A percentile compares a stretch with the other conserved stretches of the same genome.
Conservation (phyloP, 2,888 invertebrate species). For the Labia minor region DNA sequence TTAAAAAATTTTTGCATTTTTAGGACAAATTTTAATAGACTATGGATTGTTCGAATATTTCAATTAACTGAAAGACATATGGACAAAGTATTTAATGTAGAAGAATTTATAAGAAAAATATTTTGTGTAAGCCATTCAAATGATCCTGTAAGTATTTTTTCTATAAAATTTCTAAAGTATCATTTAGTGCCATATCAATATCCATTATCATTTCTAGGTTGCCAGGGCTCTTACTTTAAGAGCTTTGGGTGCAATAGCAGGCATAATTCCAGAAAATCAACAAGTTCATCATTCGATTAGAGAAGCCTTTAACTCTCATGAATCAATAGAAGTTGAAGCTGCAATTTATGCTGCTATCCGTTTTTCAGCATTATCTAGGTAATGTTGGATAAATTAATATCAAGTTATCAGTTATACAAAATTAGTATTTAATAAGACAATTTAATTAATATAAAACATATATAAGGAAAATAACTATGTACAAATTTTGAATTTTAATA, state of each 20-base stretch:
- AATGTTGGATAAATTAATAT: conserved; percentile 32
- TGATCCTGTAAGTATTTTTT: conserved; percentile 59
- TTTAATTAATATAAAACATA: too few relatives aligned
- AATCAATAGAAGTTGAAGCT: conserved; percentile 90
- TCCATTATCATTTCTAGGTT: conserved; percentile 36
- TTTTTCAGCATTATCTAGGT: conserved; percentile 91
- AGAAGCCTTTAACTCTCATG: conserved; percentile 83
- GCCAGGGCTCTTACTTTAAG: conserved; percentile 82
- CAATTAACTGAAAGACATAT: conserved; percentile 93
- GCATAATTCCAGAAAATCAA: conserved; percentile 85
- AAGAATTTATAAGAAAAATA: conserved; percentile 82
- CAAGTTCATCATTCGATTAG: conserved; percentile 92
- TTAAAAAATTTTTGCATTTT: too few relatives aligned
- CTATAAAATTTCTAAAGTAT: not conserved
- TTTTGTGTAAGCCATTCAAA: conserved; percentile 94
- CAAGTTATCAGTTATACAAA: too few relatives aligned
- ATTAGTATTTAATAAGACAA: too few relatives aligned
- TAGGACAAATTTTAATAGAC: conserved; percentile 79
- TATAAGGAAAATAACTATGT: too few relatives aligned
- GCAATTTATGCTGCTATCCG: conserved; percentile 90
- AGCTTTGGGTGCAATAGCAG: conserved; percentile 83
- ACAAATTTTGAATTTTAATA: too few relatives aligned
- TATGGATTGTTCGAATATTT: conserved; percentile 86
- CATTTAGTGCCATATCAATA: not conserved
- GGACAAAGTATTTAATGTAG: conserved; percentile 90